These are phyloP conservation scores for Phalanger gymnotis DNA, from an alignment of 2,797 vertebrate genomes.

Conservation along the genomic window DNA sequence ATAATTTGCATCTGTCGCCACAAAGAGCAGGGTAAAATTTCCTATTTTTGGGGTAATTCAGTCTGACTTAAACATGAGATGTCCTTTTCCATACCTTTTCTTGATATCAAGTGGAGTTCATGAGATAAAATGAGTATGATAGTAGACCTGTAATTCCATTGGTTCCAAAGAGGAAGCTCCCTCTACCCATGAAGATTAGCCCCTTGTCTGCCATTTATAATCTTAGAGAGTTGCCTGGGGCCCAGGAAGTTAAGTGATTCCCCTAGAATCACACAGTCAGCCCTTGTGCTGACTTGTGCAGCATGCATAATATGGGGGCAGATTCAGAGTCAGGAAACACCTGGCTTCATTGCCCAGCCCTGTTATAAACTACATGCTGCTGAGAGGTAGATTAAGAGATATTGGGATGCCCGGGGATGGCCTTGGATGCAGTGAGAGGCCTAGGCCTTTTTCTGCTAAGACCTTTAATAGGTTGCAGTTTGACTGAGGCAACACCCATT, in stretches of 20 bases:
- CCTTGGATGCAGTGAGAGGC: too few relatives aligned
- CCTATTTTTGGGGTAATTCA: background rate
- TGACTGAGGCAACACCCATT: too few relatives aligned
- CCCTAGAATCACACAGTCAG: background rate
- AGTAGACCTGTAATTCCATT: background rate
- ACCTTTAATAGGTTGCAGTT: too few relatives aligned
- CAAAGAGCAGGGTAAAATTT: background rate
- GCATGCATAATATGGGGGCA: background rate
- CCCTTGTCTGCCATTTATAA: background rate
- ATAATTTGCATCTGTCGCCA: background rate
- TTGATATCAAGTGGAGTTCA: background rate
- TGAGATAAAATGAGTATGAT: background rate
- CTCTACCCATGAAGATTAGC: background rate
- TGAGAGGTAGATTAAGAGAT: background rate
- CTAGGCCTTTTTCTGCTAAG: too few relatives aligned
- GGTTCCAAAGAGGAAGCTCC: background rate
- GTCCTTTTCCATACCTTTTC: background rate
- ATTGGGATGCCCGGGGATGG: too few relatives aligned
- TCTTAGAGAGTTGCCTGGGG: background rate
- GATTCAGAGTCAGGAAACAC: background rate
- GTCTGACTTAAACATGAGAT: background rate
- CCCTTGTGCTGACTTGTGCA: background rate
- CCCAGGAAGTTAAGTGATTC: background rate
- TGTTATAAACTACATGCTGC: background rate
- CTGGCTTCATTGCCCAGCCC: background rate